Evolutionary conservation across 2,888 invertebrate species (phyloP), one percentile per base, ranked within the genome.

Genomic region (Agelastica alni): DNA sequence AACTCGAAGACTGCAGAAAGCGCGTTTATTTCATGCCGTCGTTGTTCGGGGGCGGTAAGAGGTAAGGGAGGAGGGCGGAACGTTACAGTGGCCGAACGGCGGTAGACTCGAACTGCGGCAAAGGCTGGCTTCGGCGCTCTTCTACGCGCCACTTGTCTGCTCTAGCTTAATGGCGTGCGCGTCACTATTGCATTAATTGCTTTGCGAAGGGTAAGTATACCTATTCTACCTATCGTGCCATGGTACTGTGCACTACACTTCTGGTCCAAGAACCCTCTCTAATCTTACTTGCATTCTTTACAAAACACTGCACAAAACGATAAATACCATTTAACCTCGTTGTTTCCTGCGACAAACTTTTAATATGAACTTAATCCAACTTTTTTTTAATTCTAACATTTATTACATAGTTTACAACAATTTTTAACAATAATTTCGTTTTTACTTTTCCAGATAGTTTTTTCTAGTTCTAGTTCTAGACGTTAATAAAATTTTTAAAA

Each of bases 1-100:
- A 73, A 71, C 73, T 72, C 68, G 70, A 73, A 72, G 73, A 75
- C 76, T 75, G 75, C 68, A 70, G 69, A 70, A 67, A 72, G 74
- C 75, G 75, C 72, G 69, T 68, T 69, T 69, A 70, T 69, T 61
- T 72, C 71, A 72, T 74, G 73, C 70, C 70, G 71, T 71, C 61
- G 63, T 64, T 55, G 70, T 63, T 60, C 63, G 72, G 69, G 68
- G 69, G 69, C 59, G 67, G 68, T 36, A 28, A 70, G 70, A 64
- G 69, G 70, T 63, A 70, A 68, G 72, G 69, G 70, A 71, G 69
- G 71, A 70, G 73, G 74, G 68, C 67, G 71, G 63, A 64, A 66
- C 65, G 68, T 64, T 67, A 68, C 69, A 69, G 70, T 70, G 67
- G 70, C 70, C 69, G 71, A 72, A 70, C 74, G 70, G 68, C 70